These are phyloP conservation scores for Hypothenemus hampei DNA, from an alignment of 1,140 invertebrate genomes.

Conservation along the genomic window DNA sequence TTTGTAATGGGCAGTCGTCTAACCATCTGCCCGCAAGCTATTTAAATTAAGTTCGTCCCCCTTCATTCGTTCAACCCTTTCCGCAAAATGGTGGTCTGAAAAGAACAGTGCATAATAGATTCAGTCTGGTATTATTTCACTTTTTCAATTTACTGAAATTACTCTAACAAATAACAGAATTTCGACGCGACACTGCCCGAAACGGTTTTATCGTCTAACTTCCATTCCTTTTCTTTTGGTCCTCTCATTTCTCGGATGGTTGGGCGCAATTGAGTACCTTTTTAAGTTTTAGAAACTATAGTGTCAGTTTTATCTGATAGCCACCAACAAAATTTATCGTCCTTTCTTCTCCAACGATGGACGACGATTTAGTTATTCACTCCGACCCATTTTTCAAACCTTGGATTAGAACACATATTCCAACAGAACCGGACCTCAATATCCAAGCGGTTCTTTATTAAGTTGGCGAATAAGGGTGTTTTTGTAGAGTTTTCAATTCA, in stretches of 20 bases:
- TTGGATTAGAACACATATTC: too few species aligned
- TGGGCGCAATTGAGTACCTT: slow-evolving; percentile 42
- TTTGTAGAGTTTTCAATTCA: too few species aligned
- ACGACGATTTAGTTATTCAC: neutral
- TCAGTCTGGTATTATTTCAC: neutral
- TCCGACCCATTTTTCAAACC: neutral
- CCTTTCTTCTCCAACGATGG: slow-evolving; percentile 23
- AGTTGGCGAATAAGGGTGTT: too few species aligned
- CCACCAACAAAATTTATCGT: slow-evolving; percentile 37
- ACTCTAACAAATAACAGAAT: neutral
- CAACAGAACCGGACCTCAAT: too few species aligned
- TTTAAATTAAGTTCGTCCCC: slow-evolving; percentile 5
- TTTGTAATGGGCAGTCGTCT: neutral
- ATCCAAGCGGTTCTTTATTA: too few species aligned
- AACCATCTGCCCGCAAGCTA: slow-evolving; percentile 17
- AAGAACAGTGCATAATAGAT: neutral
- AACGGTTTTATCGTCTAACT: slow-evolving; percentile 3
- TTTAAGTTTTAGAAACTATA: slow-evolving; percentile 44
- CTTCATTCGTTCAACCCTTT: neutral
- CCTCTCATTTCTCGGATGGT: slow-evolving; percentile 44
- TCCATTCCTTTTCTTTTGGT: slow-evolving; percentile 39
- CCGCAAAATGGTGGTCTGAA: slow-evolving; percentile 8
- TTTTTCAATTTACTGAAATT: neutral
- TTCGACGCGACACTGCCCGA: slow-evolving; percentile 7
- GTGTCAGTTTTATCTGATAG: slow-evolving; percentile 43